Base-by-base conservation (phyloP, 2,113 vertebrate species). In the Eurystomus gularis region DNA sequence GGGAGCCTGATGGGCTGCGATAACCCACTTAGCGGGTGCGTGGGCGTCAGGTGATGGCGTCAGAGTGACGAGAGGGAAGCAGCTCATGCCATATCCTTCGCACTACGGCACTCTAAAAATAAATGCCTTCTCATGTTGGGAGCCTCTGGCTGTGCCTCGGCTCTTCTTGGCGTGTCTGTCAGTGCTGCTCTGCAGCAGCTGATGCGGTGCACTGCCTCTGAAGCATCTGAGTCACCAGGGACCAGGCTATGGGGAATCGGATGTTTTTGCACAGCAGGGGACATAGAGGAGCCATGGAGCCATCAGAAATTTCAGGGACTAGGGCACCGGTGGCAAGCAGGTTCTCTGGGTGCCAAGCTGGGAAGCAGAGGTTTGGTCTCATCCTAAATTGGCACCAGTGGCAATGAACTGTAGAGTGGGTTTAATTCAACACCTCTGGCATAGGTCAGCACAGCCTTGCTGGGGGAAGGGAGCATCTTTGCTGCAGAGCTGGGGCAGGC, bases 21-120 rank as follows among this genome's bases (percentile, higher is more conserved):
- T 95, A 94, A 86, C 88, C 80, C 88, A 84, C 52, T 88, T 37
- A 75, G 90, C 5, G 12, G 39, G 51, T 1, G 44, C 7, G 92
- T 66, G 92, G 95, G 93, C 0, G 7, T 76, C 0, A 4, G 68
- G 42, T 10, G 88, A 82, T 89, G 95, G 91, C 93, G 92, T 97
- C 96, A 95, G 82, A 75, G 40, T 72, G 96, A 94, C 57, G 86
- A 57, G 94, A 71, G 73, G 80, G 81, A 83, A 75, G 73, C 9
- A 0, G 69, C 44, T 86, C 80, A 12, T 82, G 72, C 69, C 86
- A 7, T 33, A 71, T 40, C 88, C 88, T 40, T 0, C 31, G 48
- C 2, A 6, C 90, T 33, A 13, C 10, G 0, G 25, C 65, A 10
- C 72, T 52, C 94, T 87, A 85, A 95, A 96, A 96, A 97, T 90